A percentile compares a stretch with the other conserved stretches of the same genome.
Conservation (phyloP, 2,797 vertebrate genomes). For the Salarias fasciatus region DNA sequence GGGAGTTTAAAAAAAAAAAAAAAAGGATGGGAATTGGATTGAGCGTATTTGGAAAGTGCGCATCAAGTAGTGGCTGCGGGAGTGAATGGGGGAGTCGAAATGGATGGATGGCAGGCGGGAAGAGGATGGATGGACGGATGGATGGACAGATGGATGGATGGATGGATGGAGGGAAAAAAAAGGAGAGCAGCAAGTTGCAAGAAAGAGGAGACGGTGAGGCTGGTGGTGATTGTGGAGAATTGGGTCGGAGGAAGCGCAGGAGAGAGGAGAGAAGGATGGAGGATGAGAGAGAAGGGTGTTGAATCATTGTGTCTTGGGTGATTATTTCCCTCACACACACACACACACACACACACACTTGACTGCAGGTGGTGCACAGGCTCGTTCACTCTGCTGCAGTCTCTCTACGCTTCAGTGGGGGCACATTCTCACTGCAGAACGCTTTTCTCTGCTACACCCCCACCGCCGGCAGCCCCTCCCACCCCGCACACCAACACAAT, state of each 20-base stretch:
- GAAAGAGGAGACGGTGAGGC: constrained; percentile 20
- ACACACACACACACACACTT: constrained; percentile 38
- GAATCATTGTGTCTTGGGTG: constrained; percentile 77
- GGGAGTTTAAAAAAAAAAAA: constrained; percentile 37
- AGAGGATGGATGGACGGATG: constrained; percentile 31
- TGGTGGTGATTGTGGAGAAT: constrained; percentile 55
- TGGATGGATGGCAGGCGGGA: constrained; percentile 33
- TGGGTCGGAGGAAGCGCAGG: constrained; percentile 66
- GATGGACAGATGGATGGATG: constrained; percentile 54
- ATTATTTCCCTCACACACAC: constrained; percentile 65
- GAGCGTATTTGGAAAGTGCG: constrained; percentile 44
- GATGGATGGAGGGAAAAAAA: constrained; percentile 40
- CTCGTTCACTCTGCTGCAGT: constrained; percentile 83
- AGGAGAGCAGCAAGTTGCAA: constrained; percentile 23
- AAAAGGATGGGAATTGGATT: constrained; percentile 19
- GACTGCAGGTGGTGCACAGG: constrained; percentile 81
- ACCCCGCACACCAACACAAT: constrained; percentile 72
- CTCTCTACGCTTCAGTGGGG: constrained; percentile 86
- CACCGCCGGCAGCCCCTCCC: constrained; percentile 35
- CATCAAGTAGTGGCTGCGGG: constrained; percentile 52
- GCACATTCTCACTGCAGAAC: constrained; percentile 83
- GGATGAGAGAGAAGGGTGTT: constrained; percentile 57
- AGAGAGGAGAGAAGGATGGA: constrained; percentile 55
- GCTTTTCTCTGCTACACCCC: constrained; percentile 68
- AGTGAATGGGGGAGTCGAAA: constrained; percentile 13